Evolutionary conservation across 2,113 vertebrate species (phyloP).

Genomic region (Patagioenas fasciata): DNA sequence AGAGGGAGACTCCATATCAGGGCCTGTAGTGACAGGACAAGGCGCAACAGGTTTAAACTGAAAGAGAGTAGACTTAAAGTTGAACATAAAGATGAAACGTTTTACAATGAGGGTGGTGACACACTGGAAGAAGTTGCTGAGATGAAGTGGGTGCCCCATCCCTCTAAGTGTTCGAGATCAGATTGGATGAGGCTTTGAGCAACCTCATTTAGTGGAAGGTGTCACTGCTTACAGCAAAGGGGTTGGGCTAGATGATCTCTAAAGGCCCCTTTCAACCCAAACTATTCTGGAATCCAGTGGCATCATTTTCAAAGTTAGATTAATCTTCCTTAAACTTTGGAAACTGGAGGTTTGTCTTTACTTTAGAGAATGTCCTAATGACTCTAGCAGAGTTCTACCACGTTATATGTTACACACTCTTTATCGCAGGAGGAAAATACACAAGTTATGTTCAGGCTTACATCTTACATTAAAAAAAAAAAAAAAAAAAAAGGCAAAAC

Average conservation of each 20-base stretch:
- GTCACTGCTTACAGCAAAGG: background rate
- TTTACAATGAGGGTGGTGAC: background rate
- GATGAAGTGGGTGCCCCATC: background rate
- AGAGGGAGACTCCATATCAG: background rate
- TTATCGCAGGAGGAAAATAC: background rate
- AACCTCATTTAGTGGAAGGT: background rate
- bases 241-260: background rate
- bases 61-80: background rate
- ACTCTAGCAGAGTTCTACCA: background rate
- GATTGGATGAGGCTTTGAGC: background rate
- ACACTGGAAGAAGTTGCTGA: background rate
- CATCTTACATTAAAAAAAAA: too few species aligned
- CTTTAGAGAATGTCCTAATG: background rate
- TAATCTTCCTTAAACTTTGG: background rate
- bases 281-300: background rate
- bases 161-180: background rate
- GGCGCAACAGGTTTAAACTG: background rate
- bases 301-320: background rate
- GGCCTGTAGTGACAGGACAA: too few species aligned
- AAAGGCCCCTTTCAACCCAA: background rate
- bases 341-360: background rate
- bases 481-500: rapidly evolving
- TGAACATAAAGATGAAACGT: background rate
- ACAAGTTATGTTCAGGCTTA: background rate
- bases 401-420: background rate